These are phyloP conservation scores for Pluvialis apricaria DNA, from an alignment of 2,113 vertebrate species.

Conservation along the genomic window DNA sequence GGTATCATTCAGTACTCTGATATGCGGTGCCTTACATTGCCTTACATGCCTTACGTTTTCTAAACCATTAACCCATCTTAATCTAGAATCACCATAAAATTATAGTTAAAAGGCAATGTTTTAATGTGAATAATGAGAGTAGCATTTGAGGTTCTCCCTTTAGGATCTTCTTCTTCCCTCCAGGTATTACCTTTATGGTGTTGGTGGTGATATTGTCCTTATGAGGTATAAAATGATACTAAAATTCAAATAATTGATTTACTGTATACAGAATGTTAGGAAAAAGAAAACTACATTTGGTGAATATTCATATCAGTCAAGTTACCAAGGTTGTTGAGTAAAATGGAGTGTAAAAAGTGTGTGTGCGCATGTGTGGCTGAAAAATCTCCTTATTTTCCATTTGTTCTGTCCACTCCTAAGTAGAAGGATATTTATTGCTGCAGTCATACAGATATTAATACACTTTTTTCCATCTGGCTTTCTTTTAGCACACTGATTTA, in stretches of 20 bases:
- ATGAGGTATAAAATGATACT: not conserved
- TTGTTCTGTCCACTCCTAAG: constrained; percentile 40
- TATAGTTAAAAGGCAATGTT: not conserved
- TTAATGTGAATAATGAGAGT: not conserved
- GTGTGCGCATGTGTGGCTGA: not conserved
- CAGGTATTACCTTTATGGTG: not conserved
- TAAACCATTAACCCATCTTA: not conserved
- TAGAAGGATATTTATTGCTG: constrained; percentile 58
- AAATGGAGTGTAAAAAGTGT: not conserved
- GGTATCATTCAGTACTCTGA: not conserved
- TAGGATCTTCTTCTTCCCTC: not conserved
- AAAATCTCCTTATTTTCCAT: not conserved
- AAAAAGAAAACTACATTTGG: not conserved
- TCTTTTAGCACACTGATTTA: constrained; percentile 93
- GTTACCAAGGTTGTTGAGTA: not conserved
- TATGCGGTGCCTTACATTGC: not conserved
- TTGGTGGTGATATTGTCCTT: not conserved
- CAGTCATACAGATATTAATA: constrained; percentile 59
- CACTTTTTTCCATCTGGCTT: constrained; percentile 44
- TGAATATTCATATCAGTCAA: not conserved
- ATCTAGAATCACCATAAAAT: not conserved
- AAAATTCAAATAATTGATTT: not conserved
- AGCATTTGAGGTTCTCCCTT: not conserved
- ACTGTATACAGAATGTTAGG: not conserved
- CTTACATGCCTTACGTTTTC: constrained; percentile 5